Evolutionary conservation across 2,797 vertebrate genomes (phyloP), one percentile per base, ranked within the genome.

Genomic region (Agapornis canus): DNA sequence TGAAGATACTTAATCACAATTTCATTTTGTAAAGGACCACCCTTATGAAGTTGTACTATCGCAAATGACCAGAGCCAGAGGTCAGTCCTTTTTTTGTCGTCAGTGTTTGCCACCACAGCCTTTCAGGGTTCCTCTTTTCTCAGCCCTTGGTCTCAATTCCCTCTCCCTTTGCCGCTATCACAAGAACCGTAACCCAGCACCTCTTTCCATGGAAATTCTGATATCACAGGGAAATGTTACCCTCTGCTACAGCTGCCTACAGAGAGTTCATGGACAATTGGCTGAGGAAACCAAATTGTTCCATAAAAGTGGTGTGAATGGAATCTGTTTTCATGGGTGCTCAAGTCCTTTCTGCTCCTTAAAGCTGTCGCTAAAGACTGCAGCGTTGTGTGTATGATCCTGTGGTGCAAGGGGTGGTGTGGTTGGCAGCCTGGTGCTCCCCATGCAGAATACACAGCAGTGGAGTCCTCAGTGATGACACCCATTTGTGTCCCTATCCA

Each of bases 141-240:
- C 56, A 60, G 48, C 19, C 32, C 18, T 10, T 0, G 1, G 35
- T 78, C 77, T 68, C 59, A 52, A 40, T 35, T 54, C 49, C 11
- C 1, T 19, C 19, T 82, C 40, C 59, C 84, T 86, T 90, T 7
- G 7, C 70, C 1, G 4, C 77, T 86, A 26, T 82, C 92, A 61
- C 77, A 90, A 56, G 81, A 63, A 71, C 94, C 82, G 51, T 72
- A 76, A 90, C 39, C 8, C 75, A 92, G 73, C 43, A 59, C 66
- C 37, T 91, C 47, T 85, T 93, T 79, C 80, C 89, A 39, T 40
- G 94, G 89, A 86, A 95, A 93, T 95, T 93, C 39, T 93, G 86
- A 51, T 84, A 79, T 16, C 63, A 7, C 0, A 40, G 63, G 81
- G 88, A 86, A 86, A 90, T 57, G 7, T 72, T 79, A 47, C 29